Evolutionary conservation across 2,113 vertebrate genomes (phyloP).

Genomic region (Danionella cerebrum): DNA sequence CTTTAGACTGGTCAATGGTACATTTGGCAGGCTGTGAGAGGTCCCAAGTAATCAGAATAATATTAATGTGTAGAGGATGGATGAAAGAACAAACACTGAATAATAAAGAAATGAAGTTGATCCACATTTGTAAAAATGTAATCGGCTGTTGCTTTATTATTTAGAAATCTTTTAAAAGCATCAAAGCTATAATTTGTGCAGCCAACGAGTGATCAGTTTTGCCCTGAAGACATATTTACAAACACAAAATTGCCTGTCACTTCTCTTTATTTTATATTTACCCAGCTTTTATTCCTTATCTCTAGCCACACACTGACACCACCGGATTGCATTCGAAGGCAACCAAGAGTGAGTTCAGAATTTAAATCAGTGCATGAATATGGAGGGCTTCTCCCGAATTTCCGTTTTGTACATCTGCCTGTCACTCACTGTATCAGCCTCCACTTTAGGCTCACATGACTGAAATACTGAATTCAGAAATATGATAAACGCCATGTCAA

Average conservation of each 20-base stretch:
- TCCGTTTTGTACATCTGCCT: conserved; percentile 66
- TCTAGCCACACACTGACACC: conserved; percentile 36
- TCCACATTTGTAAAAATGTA: too few species aligned
- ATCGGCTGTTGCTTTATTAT: too few species aligned
- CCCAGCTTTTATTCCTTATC: conserved; percentile 41
- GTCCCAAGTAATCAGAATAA: too few species aligned
- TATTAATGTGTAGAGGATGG: too few species aligned
- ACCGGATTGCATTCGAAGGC: conserved; percentile 40
- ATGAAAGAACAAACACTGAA: too few species aligned
- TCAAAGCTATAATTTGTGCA: background rate
- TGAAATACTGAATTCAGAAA: conserved; percentile 63
- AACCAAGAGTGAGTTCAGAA: conserved; percentile 61
- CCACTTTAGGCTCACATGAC: conserved; percentile 65
- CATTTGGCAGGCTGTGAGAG: too few species aligned
- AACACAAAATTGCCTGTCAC: background rate
- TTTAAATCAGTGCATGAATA: conserved; percentile 74
- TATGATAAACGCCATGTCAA: conserved; percentile 63
- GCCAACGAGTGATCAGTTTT: background rate
- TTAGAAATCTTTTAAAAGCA: background rate
- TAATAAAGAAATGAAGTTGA: too few species aligned
- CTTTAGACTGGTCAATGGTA: too few species aligned
- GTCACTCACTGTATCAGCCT: conserved; percentile 69
- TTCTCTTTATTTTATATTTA: conserved; percentile 20
- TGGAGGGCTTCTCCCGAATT: conserved; percentile 65
- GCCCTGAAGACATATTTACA: background rate